Evolutionary conservation across 2,888 invertebrate species (phyloP).

Genomic region (Uloborus plumipes): DNA sequence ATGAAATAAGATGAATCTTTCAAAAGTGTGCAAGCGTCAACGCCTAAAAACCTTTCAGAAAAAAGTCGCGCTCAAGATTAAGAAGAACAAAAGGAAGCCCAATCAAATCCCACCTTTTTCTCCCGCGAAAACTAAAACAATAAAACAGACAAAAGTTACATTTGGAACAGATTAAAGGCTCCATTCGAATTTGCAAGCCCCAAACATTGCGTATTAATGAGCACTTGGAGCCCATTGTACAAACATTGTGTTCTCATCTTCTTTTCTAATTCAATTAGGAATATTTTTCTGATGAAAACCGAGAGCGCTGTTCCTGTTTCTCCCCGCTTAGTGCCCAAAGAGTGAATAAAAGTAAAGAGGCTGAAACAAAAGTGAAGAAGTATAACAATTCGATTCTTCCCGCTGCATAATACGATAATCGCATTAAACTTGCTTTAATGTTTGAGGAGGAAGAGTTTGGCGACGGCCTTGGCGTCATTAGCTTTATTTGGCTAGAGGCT

Average conservation of each 20-base stretch:
- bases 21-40: too few species aligned
- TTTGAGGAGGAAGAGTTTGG: background rate
- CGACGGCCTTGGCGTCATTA: slow-evolving; percentile 1
- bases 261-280: slow-evolving; percentile 16
- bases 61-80: background rate
- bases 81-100: background rate
- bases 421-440: slow-evolving; percentile 17
- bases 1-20: too few species aligned
- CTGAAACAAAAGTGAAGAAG: slow-evolving; percentile 4
- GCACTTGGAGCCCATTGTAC: slow-evolving; percentile 5
- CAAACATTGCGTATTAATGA: slow-evolving; percentile 12
- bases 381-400: slow-evolving; percentile 20
- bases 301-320: background rate
- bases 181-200: slow-evolving; percentile 1
- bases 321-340: background rate
- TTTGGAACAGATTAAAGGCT: slow-evolving; percentile 15
- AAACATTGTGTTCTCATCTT: slow-evolving; percentile 6
- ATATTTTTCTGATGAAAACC: slow-evolving; percentile 10
- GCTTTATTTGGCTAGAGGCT: background rate
- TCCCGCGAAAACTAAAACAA: background rate
- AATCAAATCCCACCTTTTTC: background rate
- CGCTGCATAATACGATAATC: slow-evolving; percentile 19
- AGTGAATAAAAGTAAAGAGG: background rate
- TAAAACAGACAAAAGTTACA: slow-evolving; percentile 5
- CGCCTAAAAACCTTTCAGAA: background rate